These are phyloP conservation scores for Babylonia areolata DNA, from an alignment of 1,140 invertebrate species.

Conservation along the genomic window DNA sequence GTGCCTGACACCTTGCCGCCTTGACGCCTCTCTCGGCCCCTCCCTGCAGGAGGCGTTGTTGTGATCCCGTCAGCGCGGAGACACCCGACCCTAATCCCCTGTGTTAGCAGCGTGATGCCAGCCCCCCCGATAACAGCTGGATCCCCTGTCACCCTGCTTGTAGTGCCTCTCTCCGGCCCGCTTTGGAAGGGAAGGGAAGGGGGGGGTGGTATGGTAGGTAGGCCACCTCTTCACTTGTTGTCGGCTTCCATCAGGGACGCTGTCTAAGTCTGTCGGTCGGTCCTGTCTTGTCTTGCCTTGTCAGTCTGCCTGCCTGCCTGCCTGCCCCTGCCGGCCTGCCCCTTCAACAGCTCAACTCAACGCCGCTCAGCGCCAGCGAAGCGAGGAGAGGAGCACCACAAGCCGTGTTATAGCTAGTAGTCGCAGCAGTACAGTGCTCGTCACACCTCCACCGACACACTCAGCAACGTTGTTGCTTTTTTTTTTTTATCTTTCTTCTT, in stretches of 20 bases:
- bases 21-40: too few species aligned
- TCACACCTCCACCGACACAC: not conserved
- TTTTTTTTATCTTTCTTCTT: too few species aligned
- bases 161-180: not conserved
- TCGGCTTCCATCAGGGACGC: not conserved
- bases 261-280: too few species aligned
- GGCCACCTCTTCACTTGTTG: not conserved
- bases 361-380: not conserved
- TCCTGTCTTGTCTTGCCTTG: too few species aligned
- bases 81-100: conserved; percentile 1
- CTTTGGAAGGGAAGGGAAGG: too few species aligned
- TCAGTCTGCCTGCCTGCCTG: not conserved
- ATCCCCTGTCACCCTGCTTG: not conserved
- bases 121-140: not conserved
- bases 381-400: not conserved
- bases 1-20: not conserved
- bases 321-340: not conserved
- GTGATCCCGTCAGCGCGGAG: not conserved
- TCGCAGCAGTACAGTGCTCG: not conserved
- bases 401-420: not conserved
- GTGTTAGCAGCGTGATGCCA: not conserved
- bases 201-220: too few species aligned
- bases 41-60: not conserved
- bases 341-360: too few species aligned
- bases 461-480: not conserved